These are phyloP conservation scores for Patagioenas fasciata DNA, from an alignment of 2,113 vertebrate species.

Conservation along the genomic window DNA sequence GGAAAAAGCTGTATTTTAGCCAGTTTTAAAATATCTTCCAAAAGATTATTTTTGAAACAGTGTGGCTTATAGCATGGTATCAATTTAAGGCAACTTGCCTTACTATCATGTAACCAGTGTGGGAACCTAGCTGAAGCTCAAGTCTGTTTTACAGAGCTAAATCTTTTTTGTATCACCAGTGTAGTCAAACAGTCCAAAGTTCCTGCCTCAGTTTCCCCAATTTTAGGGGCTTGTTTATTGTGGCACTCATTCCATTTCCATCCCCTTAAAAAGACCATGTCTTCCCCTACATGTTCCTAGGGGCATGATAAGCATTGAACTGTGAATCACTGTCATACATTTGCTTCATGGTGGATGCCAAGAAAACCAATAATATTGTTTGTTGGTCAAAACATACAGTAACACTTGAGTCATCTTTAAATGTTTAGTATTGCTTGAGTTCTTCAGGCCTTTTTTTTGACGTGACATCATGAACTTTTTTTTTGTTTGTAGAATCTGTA, in stretches of 20 bases:
- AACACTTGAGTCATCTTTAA: neutral
- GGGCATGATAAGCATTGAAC: neutral
- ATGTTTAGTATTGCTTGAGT: neutral
- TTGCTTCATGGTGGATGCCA: neutral
- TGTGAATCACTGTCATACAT: neutral
- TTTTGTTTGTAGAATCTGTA: neutral
- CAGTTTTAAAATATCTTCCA: neutral
- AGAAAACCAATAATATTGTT: neutral
- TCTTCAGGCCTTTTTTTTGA: neutral
- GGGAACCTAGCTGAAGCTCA: neutral
- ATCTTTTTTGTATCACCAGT: neutral
- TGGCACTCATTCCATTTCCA: neutral
- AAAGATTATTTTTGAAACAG: neutral
- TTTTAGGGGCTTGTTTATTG: neutral
- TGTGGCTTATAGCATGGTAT: fast-evolving
- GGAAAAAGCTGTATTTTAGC: neutral
- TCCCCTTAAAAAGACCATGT: neutral
- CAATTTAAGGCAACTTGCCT: neutral
- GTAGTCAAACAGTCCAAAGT: neutral
- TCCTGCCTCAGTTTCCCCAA: neutral
- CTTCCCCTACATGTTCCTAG: neutral
- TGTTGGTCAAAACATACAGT: neutral
- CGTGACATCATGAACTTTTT: neutral
- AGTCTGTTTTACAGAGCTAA: neutral
- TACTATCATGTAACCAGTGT: neutral